Evolutionary conservation across 2,888 invertebrate species (phyloP).

Genomic region (Fragum whitleyi): DNA sequence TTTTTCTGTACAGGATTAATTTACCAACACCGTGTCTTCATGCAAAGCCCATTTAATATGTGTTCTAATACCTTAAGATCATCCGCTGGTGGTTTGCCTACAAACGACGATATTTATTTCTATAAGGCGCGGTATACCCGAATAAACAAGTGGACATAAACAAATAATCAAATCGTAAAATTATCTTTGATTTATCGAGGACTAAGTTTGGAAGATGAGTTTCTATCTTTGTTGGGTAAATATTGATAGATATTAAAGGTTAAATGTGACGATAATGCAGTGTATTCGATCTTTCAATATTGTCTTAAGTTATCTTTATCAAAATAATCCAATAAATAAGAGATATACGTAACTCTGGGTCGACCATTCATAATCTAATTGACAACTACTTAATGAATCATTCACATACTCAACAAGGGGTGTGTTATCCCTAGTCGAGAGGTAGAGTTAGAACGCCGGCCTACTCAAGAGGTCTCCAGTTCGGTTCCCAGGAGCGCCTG

Average conservation of each 20-base stretch:
- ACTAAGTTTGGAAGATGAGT: background rate
- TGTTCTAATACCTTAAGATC: too few species aligned
- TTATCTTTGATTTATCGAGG: conserved; percentile 7
- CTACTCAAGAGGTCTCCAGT: too few species aligned
- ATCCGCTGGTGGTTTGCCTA: too few species aligned
- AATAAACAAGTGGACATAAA: conserved; percentile 9
- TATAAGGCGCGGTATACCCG: background rate
- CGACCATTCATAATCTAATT: background rate
- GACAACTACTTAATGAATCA: background rate
- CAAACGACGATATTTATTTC: too few species aligned
- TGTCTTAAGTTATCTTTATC: conserved; percentile 13
- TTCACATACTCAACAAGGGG: background rate
- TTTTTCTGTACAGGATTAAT: too few species aligned
- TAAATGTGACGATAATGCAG: conserved; percentile 5
- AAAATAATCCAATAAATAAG: background rate
- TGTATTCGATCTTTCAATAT: conserved; percentile 5
- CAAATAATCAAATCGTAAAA: conserved; percentile 6
- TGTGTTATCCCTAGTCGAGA: too few species aligned
- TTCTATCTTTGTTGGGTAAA: conserved; percentile 2
- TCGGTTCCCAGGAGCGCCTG: too few species aligned
- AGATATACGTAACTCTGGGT: background rate
- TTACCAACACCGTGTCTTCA: too few species aligned
- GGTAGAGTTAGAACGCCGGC: too few species aligned
- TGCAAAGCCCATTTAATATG: too few species aligned
- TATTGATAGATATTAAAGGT: background rate